Conservation (phyloP, 2,888 invertebrate species). For the Philaethria dido region DNA sequence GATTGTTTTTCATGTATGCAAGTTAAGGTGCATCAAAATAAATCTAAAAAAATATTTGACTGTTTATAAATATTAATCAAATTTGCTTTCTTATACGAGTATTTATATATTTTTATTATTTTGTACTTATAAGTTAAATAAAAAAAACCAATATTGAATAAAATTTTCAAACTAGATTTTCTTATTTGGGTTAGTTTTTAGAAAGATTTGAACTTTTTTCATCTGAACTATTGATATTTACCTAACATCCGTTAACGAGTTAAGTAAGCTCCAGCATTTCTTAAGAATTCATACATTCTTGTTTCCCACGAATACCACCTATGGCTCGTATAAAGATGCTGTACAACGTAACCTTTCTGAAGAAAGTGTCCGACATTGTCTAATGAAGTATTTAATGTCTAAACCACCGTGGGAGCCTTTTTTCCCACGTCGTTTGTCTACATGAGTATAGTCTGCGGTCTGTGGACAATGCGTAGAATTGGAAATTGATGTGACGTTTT, state of each 20-base stretch:
- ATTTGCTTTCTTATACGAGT: too few relatives aligned
- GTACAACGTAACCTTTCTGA: conserved; percentile 58
- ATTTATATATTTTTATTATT: too few relatives aligned
- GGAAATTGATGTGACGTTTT: conserved; percentile 35
- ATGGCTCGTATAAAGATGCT: conserved; percentile 33
- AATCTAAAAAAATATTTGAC: too few relatives aligned
- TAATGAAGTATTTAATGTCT: conserved; percentile 52
- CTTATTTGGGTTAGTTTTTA: neutral
- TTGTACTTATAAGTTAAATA: too few relatives aligned
- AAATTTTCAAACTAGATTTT: neutral
- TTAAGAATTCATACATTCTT: conserved; percentile 58
- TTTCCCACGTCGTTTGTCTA: conserved; percentile 34
- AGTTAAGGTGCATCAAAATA: neutral
- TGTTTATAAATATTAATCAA: too few relatives aligned
- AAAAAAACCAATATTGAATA: too few relatives aligned
- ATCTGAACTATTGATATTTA: conserved; percentile 58
- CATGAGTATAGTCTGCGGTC: conserved; percentile 32
- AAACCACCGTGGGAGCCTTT: conserved; percentile 35
- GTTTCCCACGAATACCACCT: conserved; percentile 65
- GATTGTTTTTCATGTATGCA: conserved; percentile 3
- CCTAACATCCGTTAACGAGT: conserved; percentile 68
- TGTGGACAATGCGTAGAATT: conserved; percentile 36
- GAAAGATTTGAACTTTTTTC: neutral
- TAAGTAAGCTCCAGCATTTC: conserved; percentile 61
- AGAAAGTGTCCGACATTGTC: conserved; percentile 63